Percentiles rank a stretch among this genome's conserved stretches.
Conservation (phyloP, 2,113 vertebrate genomes). For the Ivindomyrus marchei region DNA sequence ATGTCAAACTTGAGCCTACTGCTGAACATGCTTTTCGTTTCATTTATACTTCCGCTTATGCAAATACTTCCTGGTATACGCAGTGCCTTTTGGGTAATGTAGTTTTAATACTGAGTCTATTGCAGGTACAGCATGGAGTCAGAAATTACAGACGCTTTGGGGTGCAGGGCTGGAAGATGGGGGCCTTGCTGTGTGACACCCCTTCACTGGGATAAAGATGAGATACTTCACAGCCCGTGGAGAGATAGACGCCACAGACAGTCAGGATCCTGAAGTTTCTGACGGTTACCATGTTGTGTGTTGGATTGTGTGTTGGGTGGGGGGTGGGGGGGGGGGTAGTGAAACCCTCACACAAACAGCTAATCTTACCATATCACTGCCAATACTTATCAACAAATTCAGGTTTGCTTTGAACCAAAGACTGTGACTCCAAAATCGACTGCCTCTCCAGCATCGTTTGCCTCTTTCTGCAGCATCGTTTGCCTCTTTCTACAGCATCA, state of each 20-base stretch:
- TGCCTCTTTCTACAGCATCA: neutral
- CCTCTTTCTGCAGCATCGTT: neutral
- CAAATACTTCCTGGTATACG: neutral
- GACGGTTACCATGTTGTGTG: neutral
- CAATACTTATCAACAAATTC: neutral
- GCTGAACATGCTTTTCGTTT: neutral
- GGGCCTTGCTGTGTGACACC: slow-evolving; percentile 27
- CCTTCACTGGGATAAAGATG: slow-evolving; percentile 23
- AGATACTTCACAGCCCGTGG: slow-evolving; percentile 25
- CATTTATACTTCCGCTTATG: neutral
- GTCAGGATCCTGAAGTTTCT: slow-evolving; percentile 20
- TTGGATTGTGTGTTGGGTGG: neutral
- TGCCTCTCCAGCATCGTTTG: neutral
- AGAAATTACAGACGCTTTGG: slow-evolving; percentile 3
- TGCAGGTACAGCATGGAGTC: neutral
- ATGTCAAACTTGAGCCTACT: neutral
- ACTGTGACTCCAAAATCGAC: neutral
- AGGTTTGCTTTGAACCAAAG: neutral
- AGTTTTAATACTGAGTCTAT: neutral
- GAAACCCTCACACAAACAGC: neutral
- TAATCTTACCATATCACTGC: neutral
- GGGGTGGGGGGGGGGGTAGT: neutral
- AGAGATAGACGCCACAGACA: slow-evolving; percentile 19
- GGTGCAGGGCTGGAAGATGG: slow-evolving; percentile 8
- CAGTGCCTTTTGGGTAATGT: neutral